Conservation (phyloP, 1,140 invertebrate genomes). For the Drosophila gunungcola region DNA sequence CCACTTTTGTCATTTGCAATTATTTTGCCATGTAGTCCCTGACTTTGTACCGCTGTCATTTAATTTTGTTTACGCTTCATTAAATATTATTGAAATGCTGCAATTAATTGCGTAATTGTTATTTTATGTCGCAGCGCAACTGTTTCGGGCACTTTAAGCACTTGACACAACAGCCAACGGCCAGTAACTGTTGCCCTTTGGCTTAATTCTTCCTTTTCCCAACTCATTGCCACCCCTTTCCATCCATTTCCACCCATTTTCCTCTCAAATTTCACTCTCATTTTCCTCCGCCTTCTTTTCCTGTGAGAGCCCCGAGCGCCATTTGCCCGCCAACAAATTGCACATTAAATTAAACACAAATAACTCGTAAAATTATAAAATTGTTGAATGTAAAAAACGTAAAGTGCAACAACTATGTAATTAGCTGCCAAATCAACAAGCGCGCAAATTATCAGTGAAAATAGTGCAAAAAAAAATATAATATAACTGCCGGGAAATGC, state of each 20-base stretch:
- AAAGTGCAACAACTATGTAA: constrained; percentile 76
- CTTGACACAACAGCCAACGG: constrained; percentile 60
- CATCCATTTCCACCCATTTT: constrained; percentile 3
- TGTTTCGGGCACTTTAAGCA: constrained; percentile 64
- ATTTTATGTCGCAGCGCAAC: constrained; percentile 70
- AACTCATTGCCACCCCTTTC: background rate
- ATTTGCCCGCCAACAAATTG: constrained; percentile 68
- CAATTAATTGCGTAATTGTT: constrained; percentile 83
- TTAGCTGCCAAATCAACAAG: constrained; percentile 76
- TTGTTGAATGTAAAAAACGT: constrained; percentile 51
- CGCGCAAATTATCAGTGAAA: constrained; percentile 66
- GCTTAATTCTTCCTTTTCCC: constrained; percentile 20
- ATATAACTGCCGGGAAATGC: constrained; percentile 17
- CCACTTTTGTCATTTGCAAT: constrained; percentile 67
- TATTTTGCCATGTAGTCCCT: constrained; percentile 66
- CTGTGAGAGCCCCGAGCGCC: constrained; percentile 29
- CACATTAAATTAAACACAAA: constrained; percentile 81
- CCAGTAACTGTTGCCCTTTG: constrained; percentile 47
- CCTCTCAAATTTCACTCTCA: constrained; percentile 1
- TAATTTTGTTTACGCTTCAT: constrained; percentile 80
- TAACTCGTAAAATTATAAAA: constrained; percentile 68
- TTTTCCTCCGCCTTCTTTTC: constrained; percentile 10
- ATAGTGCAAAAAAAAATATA: constrained; percentile 31
- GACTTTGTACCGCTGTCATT: constrained; percentile 60
- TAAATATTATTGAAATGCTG: constrained; percentile 82